These are phyloP conservation scores for Guaruba guarouba DNA, from an alignment of 2,113 vertebrate species.

Conservation along the genomic window DNA sequence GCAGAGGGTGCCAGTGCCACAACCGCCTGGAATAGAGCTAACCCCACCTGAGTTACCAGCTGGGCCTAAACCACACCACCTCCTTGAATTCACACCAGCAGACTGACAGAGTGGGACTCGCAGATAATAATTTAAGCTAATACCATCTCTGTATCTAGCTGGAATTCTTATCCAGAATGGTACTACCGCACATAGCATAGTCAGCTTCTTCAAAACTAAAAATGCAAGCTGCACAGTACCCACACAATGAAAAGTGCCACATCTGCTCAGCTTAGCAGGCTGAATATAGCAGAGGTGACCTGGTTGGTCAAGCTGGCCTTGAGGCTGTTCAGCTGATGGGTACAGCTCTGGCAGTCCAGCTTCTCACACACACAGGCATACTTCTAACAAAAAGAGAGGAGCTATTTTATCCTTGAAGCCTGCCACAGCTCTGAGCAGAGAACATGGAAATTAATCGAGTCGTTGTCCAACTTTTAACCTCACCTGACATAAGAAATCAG, in stretches of 20 bases:
- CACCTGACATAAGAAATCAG: background rate
- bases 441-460: background rate
- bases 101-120: background rate
- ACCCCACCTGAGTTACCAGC: background rate
- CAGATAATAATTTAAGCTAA: background rate
- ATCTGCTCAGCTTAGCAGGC: background rate
- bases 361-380: background rate
- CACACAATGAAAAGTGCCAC: fast-evolving
- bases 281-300: background rate
- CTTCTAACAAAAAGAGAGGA: background rate
- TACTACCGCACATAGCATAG: background rate
- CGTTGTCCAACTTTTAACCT: background rate
- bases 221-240: too few species aligned
- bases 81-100: background rate
- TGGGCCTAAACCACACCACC: background rate
- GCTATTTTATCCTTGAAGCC: background rate
- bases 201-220: background rate
- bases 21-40: fast-evolving
- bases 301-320: background rate
- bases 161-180: background rate
- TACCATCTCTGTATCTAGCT: background rate
- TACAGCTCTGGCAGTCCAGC: background rate
- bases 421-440: background rate
- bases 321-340: background rate
- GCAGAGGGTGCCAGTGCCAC: background rate